Evolutionary conservation across 2,797 vertebrate genomes (phyloP).

Genomic region (Acropternis orthonyx): DNA sequence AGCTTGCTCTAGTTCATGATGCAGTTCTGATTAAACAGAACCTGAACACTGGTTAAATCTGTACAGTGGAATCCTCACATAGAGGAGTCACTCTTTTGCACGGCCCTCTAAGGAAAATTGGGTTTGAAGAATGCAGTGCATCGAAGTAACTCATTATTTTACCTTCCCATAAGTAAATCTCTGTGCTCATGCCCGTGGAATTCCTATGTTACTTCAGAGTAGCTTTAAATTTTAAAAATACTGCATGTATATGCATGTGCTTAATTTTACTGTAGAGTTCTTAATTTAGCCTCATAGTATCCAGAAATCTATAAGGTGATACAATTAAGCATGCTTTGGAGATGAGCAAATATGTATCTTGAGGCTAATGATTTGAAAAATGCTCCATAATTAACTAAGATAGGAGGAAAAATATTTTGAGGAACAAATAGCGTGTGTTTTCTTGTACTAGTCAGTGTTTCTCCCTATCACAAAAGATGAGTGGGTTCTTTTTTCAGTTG

Average conservation of each 20-base stretch:
- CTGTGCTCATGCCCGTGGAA: neutral
- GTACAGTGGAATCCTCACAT: neutral
- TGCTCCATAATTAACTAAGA: conserved; percentile 44
- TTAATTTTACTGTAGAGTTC: conserved; percentile 58
- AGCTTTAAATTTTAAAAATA: conserved; percentile 28
- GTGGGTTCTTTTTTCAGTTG: conserved; percentile 70
- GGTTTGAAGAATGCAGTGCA: neutral
- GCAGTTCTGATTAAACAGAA: conserved; percentile 19
- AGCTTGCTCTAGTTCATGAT: conserved; percentile 49
- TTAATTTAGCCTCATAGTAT: conserved; percentile 48
- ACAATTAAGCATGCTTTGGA: conserved; percentile 33
- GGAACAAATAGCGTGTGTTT: conserved; percentile 23
- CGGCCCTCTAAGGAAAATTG: neutral
- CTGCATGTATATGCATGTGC: conserved; percentile 53
- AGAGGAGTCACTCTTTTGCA: conserved; percentile 2
- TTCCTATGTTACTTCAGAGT: neutral
- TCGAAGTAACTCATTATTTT: neutral
- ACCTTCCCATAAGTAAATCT: neutral
- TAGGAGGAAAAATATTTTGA: conserved; percentile 56
- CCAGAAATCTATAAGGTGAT: conserved; percentile 49
- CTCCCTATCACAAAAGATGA: conserved; percentile 50
- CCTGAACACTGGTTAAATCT: neutral
- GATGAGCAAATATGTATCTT: conserved; percentile 23
- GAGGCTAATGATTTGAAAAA: conserved; percentile 55
- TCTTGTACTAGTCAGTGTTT: conserved; percentile 72